Evolutionary conservation across 2,113 vertebrate species (phyloP), one percentile per base, ranked within the genome.

Genomic region (Oreotrochilus melanogaster): DNA sequence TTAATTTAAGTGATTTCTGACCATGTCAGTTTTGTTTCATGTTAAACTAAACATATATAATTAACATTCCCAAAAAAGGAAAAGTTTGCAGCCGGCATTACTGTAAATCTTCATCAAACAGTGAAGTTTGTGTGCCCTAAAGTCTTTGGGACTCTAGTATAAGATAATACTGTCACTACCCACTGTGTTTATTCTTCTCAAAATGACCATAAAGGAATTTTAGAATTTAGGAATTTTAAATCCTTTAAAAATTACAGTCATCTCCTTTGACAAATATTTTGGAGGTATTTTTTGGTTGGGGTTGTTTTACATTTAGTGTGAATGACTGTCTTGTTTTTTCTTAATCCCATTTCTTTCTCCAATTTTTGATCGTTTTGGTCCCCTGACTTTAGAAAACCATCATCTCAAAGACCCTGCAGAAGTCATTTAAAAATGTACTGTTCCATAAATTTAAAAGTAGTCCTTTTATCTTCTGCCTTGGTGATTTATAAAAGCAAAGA

Each of bases 1-100:
- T 64, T 69, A 61, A 61, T 88, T 92, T 48, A 50, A 56, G 43
- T 84, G 78, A 89, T 86, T 88, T 71, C 66, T 64, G 54, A 48
- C 45, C 12, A 47, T 60, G 21, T 53, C 58, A 37, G 19, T 83
- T 92, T 89, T 69, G 31, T 53, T 33, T 89, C 6, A 69, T 14
- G 24, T 24, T 23, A 78, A 86, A 69, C 15, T 54, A 86, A 88
- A 75, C 35, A 37, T 5, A 28, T 42, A 54, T 48, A 80, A 83
- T 82, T 78, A 67, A 70, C 28, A 61, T 35, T 27, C 30, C 24
- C 0, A 35, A 10, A 43, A 70, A 67, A 37, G 6, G 16, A 3
- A 69, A 5, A 9, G 9, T 64, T 39, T 69, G 35, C 31, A 89
- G 18, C 9, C 80, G 62, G n/a, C 1, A 4, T 47, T 42, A 57